Base-by-base conservation (phyloP, 2,113 vertebrate genomes). In the Oryzias celebensis region DNA sequence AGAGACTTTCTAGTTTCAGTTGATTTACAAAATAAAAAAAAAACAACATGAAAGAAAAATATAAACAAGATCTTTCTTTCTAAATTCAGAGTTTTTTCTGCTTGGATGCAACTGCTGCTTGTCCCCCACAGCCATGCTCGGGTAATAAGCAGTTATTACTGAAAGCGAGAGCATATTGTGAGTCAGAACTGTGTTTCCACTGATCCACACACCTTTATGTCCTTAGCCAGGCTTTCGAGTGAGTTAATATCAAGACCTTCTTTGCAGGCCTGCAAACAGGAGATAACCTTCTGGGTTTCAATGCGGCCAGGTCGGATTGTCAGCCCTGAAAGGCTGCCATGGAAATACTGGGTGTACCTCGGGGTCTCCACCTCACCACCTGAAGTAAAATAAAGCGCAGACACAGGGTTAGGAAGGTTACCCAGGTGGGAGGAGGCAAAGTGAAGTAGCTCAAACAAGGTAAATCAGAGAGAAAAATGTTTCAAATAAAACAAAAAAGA, bases 171-270 rank as follows among this genome's bases (percentile, higher is more conserved):
- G 49, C 52, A 22, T 44, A 42, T 59, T 68, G 53, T 22, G 18
- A 56, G 41, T 55, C 16, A 17, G 8, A 42, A 65, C 16, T 4
- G 22, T 22, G 42, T 31, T 52, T 62, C 26, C 23, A 52, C 64
- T 52, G 67, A 45, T 51, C 13, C 44, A 59, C 65, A 2, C 84
- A 99, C 97, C 96, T 99, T 99, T 87, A 98, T 93, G 81, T 94
- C 95, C 88, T 94, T 95, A 60, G 94, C 95, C 1, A 97, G 93
- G 85, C 94, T 96, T 84, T 97, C 94, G 52, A 98, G 89, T 62
- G 96, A 98, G 81, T 94, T 98, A 85, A 99, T 96, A 91, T 99
- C 97, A 50, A 99, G 93, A 12, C 96, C 96, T 89, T 99, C 97
- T 82, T 98, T 99, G 90, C 97, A 99, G 79, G 96, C 95, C 82